phyloP scores from a whole-genome alignment of 2,113 vertebrate genomes.

The Fukomys damarensis region DNA sequence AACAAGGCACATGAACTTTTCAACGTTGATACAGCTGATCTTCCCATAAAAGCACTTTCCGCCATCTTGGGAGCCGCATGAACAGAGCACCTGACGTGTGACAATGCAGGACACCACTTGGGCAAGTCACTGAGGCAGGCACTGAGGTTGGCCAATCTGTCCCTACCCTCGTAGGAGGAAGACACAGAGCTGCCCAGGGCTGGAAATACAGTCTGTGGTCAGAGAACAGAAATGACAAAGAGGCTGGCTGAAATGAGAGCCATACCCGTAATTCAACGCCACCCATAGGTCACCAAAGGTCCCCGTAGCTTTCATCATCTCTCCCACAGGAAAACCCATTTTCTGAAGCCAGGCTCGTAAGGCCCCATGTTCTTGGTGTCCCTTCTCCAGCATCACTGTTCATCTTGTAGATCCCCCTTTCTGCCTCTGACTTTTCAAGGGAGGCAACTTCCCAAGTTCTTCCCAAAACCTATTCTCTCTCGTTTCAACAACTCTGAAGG shows the following conservation, averaged over 20 bases:
- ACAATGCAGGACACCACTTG: no score
- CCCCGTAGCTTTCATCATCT: not conserved
- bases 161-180: not conserved
- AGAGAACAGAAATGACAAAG: not conserved
- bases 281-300: not conserved
- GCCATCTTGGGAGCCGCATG: not conserved
- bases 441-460: not conserved
- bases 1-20: not conserved
- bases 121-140: not conserved
- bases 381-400: not conserved
- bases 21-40: not conserved
- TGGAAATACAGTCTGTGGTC: not conserved
- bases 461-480: not conserved
- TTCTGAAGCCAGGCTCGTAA: not conserved
- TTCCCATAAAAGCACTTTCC: not conserved
- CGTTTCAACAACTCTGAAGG: not conserved
- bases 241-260: not conserved
- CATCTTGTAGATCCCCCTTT: not conserved
- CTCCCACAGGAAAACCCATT: not conserved
- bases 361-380: not conserved
- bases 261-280: not conserved
- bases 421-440: not conserved
- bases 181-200: no score
- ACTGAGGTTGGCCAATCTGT: not conserved
- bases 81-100: not conserved